Base-by-base conservation (phyloP, 2,113 vertebrate species). In the Pollachius pollachius region DNA sequence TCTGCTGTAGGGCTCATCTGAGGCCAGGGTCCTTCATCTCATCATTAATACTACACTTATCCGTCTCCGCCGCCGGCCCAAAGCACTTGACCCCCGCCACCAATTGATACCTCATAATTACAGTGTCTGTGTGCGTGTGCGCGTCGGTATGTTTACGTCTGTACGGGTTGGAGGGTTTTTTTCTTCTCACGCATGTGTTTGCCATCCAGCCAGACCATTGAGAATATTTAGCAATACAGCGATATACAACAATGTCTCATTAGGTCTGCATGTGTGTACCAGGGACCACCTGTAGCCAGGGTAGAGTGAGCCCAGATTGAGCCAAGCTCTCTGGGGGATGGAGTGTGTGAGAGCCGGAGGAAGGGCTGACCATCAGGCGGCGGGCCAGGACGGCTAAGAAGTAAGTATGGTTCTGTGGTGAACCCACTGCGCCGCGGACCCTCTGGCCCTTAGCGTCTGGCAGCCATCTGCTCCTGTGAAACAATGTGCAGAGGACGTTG, bases 381-480 rank as follows among this genome's bases (percentile, higher is more conserved):
- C 67, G 30, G 52, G 80, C 85, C 85, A 84, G 78, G 80, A 77
- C 74, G 74, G 81, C 79, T 84, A 73, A 86, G 80, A 77, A 83
- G 72, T 70, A 74, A 66, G 72, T 76, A 75, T 81, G 75, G 72
- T 75, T 83, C 70, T 85, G 82, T 56, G 81, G 84, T 78, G 75
- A 81, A 77, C 79, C 77, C 57, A 63, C 74, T 71, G 72, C 54
- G 27, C 69, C 76, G 64, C 65, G 68, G 69, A 79, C 76, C 78
- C 81, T 70, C 81, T 81, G 72, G 78, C 80, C 71, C 69, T 74
- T 65, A 63, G 70, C 70, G 82, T 83, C 88, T 90, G 86, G 67
- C 21, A 81, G 84, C 85, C 87, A 91, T 89, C 88, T 90, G 64
- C 77, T 83, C 73, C 80, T 79, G 82, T 87, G 76, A 85, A 80